A percentile compares a stretch with the other conserved stretches of the same genome.
These are phyloP conservation scores for Cyrtorhinus lividipennis DNA, from an alignment of 1,140 invertebrate genomes.

Conservation along the genomic window DNA sequence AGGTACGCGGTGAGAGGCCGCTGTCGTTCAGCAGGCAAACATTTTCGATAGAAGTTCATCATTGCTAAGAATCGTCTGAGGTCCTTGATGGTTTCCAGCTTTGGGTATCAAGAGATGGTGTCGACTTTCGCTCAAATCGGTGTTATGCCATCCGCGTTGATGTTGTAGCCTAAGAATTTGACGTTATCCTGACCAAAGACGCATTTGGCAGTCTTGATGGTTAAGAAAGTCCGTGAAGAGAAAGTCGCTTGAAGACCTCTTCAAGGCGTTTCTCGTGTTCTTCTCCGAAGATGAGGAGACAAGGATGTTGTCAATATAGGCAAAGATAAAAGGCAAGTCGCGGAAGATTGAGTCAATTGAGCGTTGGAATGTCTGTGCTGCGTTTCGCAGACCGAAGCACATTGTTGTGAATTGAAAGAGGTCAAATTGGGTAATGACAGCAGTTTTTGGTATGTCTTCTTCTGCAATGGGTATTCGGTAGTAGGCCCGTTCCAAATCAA, in stretches of 20 bases:
- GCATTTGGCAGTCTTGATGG: constrained; percentile 22
- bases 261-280: constrained; percentile 22
- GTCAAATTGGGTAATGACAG: constrained; percentile 27
- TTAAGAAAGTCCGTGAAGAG: constrained; percentile 13
- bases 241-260: constrained; percentile 22
- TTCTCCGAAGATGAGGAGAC: constrained; percentile 19
- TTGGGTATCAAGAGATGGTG: constrained; percentile 4
- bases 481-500: too few relatives aligned
- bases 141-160: constrained; percentile 17
- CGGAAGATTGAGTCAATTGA: constrained; percentile 30
- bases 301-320: constrained; percentile 27
- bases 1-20: constrained; percentile 22
- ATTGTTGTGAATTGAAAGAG: constrained; percentile 29
- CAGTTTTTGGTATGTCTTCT: constrained; percentile 29
- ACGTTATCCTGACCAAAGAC: constrained; percentile 6
- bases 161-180: constrained; percentile 27
- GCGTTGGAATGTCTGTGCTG: constrained; percentile 32
- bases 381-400: constrained; percentile 34
- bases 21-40: constrained; percentile 25
- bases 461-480: too few relatives aligned
- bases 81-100: constrained; percentile 4
- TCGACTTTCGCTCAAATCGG: constrained; percentile 12
- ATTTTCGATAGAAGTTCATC: constrained; percentile 30
- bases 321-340: constrained; percentile 19
- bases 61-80: constrained; percentile 31